These are phyloP conservation scores for Andinoacara biseriatus DNA, from an alignment of 2,113 vertebrate genomes.

Conservation along the genomic window DNA sequence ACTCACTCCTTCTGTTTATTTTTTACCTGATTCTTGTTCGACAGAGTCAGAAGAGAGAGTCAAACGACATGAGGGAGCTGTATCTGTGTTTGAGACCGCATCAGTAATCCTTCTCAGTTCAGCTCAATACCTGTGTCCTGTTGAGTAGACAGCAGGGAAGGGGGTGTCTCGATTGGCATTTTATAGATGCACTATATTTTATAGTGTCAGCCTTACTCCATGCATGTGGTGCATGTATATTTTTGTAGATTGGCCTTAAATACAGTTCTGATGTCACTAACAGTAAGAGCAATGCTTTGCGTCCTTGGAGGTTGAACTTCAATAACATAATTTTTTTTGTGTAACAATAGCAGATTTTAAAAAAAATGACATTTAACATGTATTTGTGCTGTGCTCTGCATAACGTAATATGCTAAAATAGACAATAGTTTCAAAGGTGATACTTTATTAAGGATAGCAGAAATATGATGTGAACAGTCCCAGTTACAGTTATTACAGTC, in stretches of 20 bases:
- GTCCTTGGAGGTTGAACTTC: not conserved
- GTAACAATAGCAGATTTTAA: too few species aligned
- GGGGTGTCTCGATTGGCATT: constrained; percentile 15
- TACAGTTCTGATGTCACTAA: not conserved
- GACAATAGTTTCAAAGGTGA: not conserved
- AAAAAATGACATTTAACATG: not conserved
- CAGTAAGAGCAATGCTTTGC: not conserved
- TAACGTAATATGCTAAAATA: not conserved
- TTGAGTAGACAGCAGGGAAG: not conserved
- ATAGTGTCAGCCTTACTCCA: not conserved
- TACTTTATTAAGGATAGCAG: not conserved
- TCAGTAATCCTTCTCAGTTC: constrained; percentile 9
- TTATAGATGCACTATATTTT: constrained; percentile 4
- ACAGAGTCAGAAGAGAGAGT: not conserved
- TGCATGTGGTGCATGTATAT: not conserved
- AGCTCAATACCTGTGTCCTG: not conserved
- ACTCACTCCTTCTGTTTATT: not conserved
- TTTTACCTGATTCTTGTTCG: not conserved
- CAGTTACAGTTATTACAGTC: not conserved
- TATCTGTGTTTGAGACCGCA: not conserved
- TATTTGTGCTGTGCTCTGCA: not conserved
- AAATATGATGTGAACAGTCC: not conserved
- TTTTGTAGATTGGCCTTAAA: not conserved
- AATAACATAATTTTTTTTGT: not conserved
- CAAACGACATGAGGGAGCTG: not conserved